Evolutionary conservation across 92 coral and sea anemone genomes (phyloP), one percentile per base, ranked within the genome.

Genomic region (Hydrozoanthus gracilis): DNA sequence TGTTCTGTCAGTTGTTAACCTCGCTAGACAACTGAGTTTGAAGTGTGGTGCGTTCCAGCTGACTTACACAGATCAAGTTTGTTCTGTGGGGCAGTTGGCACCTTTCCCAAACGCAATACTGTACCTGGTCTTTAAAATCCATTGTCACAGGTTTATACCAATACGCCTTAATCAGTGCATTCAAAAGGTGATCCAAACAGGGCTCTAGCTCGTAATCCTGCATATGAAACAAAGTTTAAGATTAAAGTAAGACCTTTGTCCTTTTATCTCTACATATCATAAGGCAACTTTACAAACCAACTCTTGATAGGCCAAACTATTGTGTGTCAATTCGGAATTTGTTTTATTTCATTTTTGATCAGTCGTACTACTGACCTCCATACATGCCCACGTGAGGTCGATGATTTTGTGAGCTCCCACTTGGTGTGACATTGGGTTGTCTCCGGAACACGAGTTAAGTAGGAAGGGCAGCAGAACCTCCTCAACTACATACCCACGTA

Each of bases 381-480:
- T 96, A 72, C 99, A 96, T 20, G 93, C 96, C 98, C 99, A 96
- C 98, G 94, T 95, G 10, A 96, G 89, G 82, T 96, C 98, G 20
- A 96, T 83, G 48, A 92, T 92, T 73, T 90, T 95, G 46, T 88
- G 87, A 65, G 91, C 99, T 7, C 99, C 99, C 3, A 94, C 90
- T 49, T 95, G 98, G 11, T 95, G 93, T 50, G 92, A 92, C 70
- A 86, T 16, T 15, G 99, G 99, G 73, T 89, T 89, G 13, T 87
- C 92, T 13, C 79, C 90, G 2, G 96, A 93, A 83, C 99, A 95
- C 7, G 99, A 96, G 86, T 88, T 95, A n/a, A 96, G 93, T 16
- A 96, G 86, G 72, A 95, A 96, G 8, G 99, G 98, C 11, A 96
- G 73, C 64, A 95, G 86, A 5, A 92, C 98, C 70, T 95, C 93